Percentiles rank a stretch among this genome's conserved stretches.
phyloP scores from a whole-genome alignment of 2,113 vertebrate species.

The Panurus biarmicus region DNA sequence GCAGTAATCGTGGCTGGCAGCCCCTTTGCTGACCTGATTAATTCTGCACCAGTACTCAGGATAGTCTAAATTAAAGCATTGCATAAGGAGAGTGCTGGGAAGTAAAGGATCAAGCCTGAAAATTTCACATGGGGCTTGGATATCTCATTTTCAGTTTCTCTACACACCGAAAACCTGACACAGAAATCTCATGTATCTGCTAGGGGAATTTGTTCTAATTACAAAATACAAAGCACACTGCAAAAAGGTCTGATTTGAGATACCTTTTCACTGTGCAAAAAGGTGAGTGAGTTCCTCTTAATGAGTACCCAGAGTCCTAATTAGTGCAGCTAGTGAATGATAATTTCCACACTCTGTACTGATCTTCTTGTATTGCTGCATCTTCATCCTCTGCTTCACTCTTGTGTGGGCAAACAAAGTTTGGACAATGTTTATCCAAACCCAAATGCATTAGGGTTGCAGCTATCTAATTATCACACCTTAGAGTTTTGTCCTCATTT shows the following conservation, averaged over 20 bases:
- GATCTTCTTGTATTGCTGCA: not conserved
- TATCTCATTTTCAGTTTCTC: not conserved
- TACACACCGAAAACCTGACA: not conserved
- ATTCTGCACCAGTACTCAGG: conserved; percentile 18
- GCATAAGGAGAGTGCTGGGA: not conserved
- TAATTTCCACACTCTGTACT: not conserved
- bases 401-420: not conserved
- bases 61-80: conserved; percentile 22
- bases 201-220: not conserved
- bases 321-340: not conserved
- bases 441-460: not conserved
- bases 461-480: not conserved
- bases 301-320: not conserved
- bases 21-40: conserved; percentile 39
- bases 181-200: not conserved
- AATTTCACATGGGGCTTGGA: not conserved
- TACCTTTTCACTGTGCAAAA: not conserved
- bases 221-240: not conserved
- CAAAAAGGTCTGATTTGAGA: not conserved
- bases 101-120: not conserved
- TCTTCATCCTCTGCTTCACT: not conserved
- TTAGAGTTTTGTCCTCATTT: not conserved
- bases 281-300: not conserved
- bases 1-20: not conserved
- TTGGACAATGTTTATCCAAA: not conserved